phyloP scores from a whole-genome alignment of 1,140 invertebrate species.

The Drosophila grimshawi region DNA sequence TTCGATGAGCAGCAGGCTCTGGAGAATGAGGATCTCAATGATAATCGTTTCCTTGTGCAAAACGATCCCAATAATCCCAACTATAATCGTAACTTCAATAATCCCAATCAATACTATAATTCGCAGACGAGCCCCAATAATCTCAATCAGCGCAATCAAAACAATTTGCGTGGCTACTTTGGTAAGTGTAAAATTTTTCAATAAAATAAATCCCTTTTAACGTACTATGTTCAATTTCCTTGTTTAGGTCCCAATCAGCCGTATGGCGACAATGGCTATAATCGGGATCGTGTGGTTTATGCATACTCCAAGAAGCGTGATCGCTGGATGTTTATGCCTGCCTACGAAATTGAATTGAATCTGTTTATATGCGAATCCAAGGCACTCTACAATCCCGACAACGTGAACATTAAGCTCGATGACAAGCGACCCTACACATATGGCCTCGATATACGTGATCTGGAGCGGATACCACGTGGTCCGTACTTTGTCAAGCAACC shows the following conservation, averaged over 20 bases:
- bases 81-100: conserved; percentile 45
- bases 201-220: no score
- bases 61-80: conserved; percentile 76
- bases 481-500: conserved; percentile 96
- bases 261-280: conserved; percentile 68
- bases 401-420: conserved; percentile 85
- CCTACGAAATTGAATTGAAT: conserved; percentile 90
- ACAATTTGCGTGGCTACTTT: conserved; percentile 73
- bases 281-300: conserved; percentile 87
- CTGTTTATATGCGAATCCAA: conserved; percentile 96
- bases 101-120: conserved; percentile 84
- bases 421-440: conserved; percentile 93
- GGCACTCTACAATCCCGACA: conserved; percentile 88
- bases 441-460: conserved; percentile 91
- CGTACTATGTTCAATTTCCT: background rate
- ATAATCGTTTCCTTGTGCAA: conserved; percentile 79
- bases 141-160: conserved; percentile 75
- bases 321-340: conserved; percentile 93
- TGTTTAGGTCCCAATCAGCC: conserved; percentile 65
- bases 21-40: conserved; percentile 78
- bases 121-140: conserved; percentile 74
- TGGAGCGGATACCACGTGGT: conserved; percentile 92
- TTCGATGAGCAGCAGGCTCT: conserved; percentile 83
- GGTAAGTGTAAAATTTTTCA: conserved; percentile 39
- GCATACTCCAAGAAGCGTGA: conserved; percentile 89